Base-by-base conservation (phyloP, 1,140 invertebrate genomes). In the Drosophila repleta region DNA sequence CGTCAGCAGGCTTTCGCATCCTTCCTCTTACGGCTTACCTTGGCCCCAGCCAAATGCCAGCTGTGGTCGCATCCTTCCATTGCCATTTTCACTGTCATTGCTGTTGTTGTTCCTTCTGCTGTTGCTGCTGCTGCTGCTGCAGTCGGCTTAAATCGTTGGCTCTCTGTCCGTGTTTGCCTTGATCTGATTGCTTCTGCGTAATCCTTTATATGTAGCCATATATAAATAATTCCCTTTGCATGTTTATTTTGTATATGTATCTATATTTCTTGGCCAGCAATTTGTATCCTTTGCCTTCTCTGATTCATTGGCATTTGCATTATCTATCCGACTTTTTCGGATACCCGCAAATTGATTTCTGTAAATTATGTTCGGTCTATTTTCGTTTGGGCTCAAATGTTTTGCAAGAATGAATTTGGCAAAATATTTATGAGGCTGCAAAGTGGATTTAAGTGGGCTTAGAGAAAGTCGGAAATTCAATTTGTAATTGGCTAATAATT, bases 11-110 rank as follows among this genome's bases (percentile, higher is more conserved):
- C 32, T 35, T 35, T 35, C 11, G 32, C 32, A 11, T 35, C 32
- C 32, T 35, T 35, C 56, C 55, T 17, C 63, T 39, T 58, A 43
- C 49, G 39, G 60, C 53, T 74, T 74, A 74, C 72, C 67, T 74
- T 74, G 72, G 46, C 21, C 37, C 11, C 11, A 26, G 21, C 11
- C 32, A 35, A 35, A 35, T 35, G 32, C 43, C 56, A 56, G 17
- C 32, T 58, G 55, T 20, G 53, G 46, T 43, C 69, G 63, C 62
- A 43, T 26, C 55, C 55, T 56, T 11, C 52, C 39, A 41, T n/a
- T 43, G 32, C 32, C 32, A 35, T 11, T 11, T 37, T 52, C 32
- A 55, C 29, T 53, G 39, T 43, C 35, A 49, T 37, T 56, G 56
- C 35, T 60, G 45, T 39, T 7, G 48, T 26, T 52, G 17, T 35